phyloP scores from a whole-genome alignment of 2,888 invertebrate species.

The Chalcosyrphus nemorum region DNA sequence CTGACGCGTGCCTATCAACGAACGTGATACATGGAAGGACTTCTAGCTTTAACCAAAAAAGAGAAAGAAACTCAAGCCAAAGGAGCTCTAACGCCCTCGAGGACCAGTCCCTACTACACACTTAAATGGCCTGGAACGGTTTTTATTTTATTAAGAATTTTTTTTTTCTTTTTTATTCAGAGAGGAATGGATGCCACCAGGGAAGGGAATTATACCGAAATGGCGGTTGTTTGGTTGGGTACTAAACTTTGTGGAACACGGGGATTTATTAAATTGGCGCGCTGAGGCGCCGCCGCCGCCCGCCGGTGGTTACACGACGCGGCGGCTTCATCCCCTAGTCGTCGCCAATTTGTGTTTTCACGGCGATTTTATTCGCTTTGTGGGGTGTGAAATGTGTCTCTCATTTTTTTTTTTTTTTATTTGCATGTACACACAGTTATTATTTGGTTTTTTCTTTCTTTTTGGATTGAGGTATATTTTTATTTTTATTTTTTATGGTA shows the following conservation, averaged over 20 bases:
- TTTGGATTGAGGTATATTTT: no score
- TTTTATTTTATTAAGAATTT: slow-evolving; percentile 18
- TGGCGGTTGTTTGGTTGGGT: slow-evolving; percentile 42
- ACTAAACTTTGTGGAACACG: slow-evolving; percentile 56
- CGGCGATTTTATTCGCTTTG: slow-evolving; percentile 17
- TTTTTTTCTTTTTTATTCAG: background rate
- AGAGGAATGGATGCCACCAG: background rate
- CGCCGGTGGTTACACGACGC: background rate
- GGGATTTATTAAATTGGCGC: slow-evolving; percentile 62
- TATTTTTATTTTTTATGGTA: slow-evolving; percentile 5
- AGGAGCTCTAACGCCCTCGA: background rate
- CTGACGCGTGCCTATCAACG: slow-evolving; percentile 5
- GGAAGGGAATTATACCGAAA: slow-evolving; percentile 53
- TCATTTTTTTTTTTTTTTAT: background rate
- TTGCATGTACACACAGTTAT: slow-evolving; percentile 14
- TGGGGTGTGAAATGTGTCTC: slow-evolving; percentile 42
- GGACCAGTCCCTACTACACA: no score
- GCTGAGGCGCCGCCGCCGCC: no score
- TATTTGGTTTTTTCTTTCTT: no score
- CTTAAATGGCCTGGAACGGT: slow-evolving; percentile 1
- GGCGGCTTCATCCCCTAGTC: background rate
- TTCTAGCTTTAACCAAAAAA: background rate
- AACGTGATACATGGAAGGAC: slow-evolving; percentile 33
- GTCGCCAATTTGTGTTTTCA: background rate
- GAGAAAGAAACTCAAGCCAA: background rate